Base-by-base conservation (phyloP, 2,888 invertebrate genomes). In the Macrosiphum euphorbiae region DNA sequence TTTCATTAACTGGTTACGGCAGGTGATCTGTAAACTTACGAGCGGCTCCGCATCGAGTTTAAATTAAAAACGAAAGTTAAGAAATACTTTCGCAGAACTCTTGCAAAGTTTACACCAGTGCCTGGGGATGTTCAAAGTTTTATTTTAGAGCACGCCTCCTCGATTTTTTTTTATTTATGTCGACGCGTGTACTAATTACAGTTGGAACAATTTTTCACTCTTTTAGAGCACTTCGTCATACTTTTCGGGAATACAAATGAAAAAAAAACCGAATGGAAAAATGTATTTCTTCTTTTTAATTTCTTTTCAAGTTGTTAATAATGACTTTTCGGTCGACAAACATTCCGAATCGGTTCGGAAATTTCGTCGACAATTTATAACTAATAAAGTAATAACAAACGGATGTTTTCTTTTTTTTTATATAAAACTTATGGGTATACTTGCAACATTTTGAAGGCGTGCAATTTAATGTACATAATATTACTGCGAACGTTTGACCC, bases 11-110 rank as follows among this genome's bases (percentile, higher is more conserved):
- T 47, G 67, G 47, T 90, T 90, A 44, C n/a, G 61, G 67, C 44
- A 67, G n/a, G 61, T 67, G 90, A 61, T 61, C 90, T 28, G 47
- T 47, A 90, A 90, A 90, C 61, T 90, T 90, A 90, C 35, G 90
- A 50, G 67, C 89, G 28, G 41, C 61, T 44, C 10, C 89, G 67
- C 44, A 78, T 78, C 47, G 50, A 41, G 78, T 67, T 90, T 90
- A 67, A 67, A 78, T 78, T 90, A 90, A 67, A 78, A 90, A 90
- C 41, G n/a, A 78, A 90, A 90, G 89, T 89, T 41, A 89, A 44
- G 47, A 67, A 67, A 78, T 47, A 67, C 67, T 89, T 89, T 67
- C 13, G 78, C 20, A 28, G 41, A 58, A 35, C 90, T 41, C 16
- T 24, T n/a, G 35, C 47, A n/a, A 90, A 67, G 78, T 90, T 90